Base-by-base conservation (phyloP, 2,797 vertebrate species). In the Simalia tracyae region DNA sequence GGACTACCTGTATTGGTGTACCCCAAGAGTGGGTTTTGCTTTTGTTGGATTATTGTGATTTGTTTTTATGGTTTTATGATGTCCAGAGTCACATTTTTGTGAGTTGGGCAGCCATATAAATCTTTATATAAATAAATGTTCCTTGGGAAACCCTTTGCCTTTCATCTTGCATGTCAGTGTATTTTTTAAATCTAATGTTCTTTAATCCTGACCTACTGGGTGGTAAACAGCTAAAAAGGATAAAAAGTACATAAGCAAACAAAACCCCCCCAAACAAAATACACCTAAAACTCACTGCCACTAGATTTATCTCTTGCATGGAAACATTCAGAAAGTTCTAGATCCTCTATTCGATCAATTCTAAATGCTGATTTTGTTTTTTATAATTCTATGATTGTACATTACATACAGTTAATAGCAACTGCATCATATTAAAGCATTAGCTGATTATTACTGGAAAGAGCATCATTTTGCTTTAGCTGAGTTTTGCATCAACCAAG, bases 401-500 rank as follows among this genome's bases (percentile, higher is more conserved):
- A 59, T 22, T 14, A 36, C 28, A 36, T 2, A 4, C 31, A 89
- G 31, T 95, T 90, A 95, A 93, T 22, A 11, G 11, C 68, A 64
- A 0, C 57, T 88, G 87, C 42, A 68, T 28, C 31, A 59, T 42
- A 59, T 19, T 84, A n/a, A 8, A 12, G 28, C 15, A 36, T 66
- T 17, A 28, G 50, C 28, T 91, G 6, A 86, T 86, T 87, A n/a
- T 36, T 72, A 91, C 12, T 6, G 26, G 10, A 89, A 57, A 63
- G n/a, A 54, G 8, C 22, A 57, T 94, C 72, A 11, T 84, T 50
- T 26, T 87, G 81, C 92, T 60, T 36, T 72, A 42, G 68, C 31
- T 72, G 31, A 72, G 89, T 54, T 60, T 91, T 87, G 89, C 63
- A 57, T 60, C 87, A 94, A 94, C 88, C 66, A 2, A 11, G 90